phyloP scores from a whole-genome alignment of 2,113 vertebrate genomes.

The Microcebus jonahi region DNA sequence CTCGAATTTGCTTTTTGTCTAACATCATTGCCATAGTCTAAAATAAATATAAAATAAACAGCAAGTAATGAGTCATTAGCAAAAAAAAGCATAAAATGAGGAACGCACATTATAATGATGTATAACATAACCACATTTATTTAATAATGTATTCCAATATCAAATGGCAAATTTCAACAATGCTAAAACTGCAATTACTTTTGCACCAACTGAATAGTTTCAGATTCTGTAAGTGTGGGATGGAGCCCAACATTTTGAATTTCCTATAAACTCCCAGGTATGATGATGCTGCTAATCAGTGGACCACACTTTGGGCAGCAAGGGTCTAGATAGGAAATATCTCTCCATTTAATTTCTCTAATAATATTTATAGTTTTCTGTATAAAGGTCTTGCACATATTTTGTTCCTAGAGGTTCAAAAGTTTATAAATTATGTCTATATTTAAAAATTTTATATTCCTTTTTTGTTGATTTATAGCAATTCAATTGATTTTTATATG shows the following conservation, averaged over 20 bases:
- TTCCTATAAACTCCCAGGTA: background rate
- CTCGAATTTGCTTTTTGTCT: too few species aligned
- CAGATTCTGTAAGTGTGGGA: slow-evolving; percentile 12
- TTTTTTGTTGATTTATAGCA: slow-evolving; percentile 67
- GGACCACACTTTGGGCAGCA: background rate
- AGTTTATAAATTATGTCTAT: slow-evolving; percentile 69
- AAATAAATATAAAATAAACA: too few species aligned
- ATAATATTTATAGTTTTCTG: slow-evolving; percentile 61
- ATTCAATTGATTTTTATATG: slow-evolving; percentile 59
- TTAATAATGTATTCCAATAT: too few species aligned
- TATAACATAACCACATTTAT: too few species aligned
- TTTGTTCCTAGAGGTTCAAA: slow-evolving; percentile 52
- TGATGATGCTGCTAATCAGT: background rate
- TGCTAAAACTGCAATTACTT: too few species aligned
- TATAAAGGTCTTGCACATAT: slow-evolving; percentile 57
- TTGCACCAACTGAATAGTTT: background rate
- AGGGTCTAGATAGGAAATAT: background rate
- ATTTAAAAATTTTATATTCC: slow-evolving; percentile 63
- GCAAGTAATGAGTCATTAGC: too few species aligned
- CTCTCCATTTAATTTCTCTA: slow-evolving; percentile 36
- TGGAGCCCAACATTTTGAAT: background rate
- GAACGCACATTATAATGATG: too few species aligned
- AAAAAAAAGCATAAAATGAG: too few species aligned
- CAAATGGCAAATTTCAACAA: too few species aligned
- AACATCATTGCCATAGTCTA: too few species aligned